Conservation (phyloP, 2,888 invertebrate species). For the Phrixothrix hirtus region DNA sequence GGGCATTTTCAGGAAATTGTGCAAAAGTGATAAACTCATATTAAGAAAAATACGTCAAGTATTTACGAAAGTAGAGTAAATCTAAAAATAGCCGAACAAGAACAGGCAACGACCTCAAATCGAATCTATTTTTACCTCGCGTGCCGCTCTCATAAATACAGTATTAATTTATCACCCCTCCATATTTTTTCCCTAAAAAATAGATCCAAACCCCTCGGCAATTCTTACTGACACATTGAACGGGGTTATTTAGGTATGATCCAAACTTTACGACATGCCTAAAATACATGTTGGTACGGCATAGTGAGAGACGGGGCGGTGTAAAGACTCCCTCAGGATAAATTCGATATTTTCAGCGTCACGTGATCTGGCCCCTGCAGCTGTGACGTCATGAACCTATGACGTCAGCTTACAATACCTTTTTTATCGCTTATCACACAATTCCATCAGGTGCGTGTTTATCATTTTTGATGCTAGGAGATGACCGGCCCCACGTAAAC, state of each 20-base stretch:
- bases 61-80: not conserved
- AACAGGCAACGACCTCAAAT: conserved; percentile 8
- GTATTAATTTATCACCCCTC: conserved; percentile 11
- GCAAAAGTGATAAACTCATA: not conserved
- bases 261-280: conserved; percentile 11
- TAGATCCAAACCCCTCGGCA: not conserved
- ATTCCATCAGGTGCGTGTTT: too few relatives aligned
- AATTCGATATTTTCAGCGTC: conserved; percentile 34
- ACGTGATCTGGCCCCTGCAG: conserved; percentile 32
- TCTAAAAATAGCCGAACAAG: conserved; percentile 11
- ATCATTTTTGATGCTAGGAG: too few relatives aligned
- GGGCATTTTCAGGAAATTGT: too few relatives aligned
- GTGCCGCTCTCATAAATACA: conserved; percentile 5
- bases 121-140: conserved; percentile 14
- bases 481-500: too few relatives aligned
- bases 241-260: not conserved
- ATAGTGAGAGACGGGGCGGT: conserved; percentile 3
- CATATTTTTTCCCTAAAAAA: conserved; percentile 9
- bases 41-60: not conserved
- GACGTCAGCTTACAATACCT: conserved; percentile 12
- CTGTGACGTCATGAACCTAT: conserved; percentile 31
- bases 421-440: not conserved
- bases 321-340: conserved; percentile 35
- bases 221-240: not conserved
- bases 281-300: conserved; percentile 11